Conservation (phyloP, 1,140 invertebrate genomes). For the Aricia agestis region DNA sequence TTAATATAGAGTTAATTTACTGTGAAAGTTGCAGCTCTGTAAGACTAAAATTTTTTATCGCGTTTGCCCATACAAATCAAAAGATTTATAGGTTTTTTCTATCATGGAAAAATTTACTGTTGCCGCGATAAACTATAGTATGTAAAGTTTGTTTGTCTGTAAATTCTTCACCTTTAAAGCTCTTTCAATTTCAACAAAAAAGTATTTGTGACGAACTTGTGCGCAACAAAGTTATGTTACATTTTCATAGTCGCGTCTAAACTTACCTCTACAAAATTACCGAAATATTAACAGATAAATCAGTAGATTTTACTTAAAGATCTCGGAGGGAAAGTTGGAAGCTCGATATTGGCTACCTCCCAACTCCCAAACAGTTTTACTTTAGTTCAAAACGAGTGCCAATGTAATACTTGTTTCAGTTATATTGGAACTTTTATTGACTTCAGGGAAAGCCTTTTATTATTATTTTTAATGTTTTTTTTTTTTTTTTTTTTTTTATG, state of each 20-base stretch:
- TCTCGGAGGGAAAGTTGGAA: constrained; percentile 33
- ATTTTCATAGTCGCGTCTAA: constrained; percentile 20
- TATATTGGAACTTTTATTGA: constrained; percentile 1
- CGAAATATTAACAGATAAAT: constrained; percentile 36
- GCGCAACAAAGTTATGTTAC: background rate
- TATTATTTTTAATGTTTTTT: background rate
- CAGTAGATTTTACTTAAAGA: constrained; percentile 10
- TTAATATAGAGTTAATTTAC: too few species aligned
- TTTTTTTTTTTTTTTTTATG: too few species aligned
- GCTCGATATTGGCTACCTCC: constrained; percentile 38
- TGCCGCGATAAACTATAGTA: too few species aligned
- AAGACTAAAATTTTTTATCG: too few species aligned
- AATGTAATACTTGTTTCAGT: constrained; percentile 16
- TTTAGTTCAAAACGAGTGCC: constrained; percentile 28
- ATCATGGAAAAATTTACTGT: too few species aligned
- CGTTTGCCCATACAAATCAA: too few species aligned
- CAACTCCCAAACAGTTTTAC: constrained; percentile 39
- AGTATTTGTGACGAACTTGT: too few species aligned
- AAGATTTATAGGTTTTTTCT: too few species aligned
- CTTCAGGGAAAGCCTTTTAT: background rate
- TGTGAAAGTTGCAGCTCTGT: too few species aligned
- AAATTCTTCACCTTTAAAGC: too few species aligned
- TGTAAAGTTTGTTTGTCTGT: too few species aligned
- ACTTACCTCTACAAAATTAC: constrained; percentile 24
- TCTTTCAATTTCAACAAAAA: too few species aligned